Evolutionary conservation across 2,113 vertebrate genomes (phyloP).

Genomic region (Peucedramus taeniatus): DNA sequence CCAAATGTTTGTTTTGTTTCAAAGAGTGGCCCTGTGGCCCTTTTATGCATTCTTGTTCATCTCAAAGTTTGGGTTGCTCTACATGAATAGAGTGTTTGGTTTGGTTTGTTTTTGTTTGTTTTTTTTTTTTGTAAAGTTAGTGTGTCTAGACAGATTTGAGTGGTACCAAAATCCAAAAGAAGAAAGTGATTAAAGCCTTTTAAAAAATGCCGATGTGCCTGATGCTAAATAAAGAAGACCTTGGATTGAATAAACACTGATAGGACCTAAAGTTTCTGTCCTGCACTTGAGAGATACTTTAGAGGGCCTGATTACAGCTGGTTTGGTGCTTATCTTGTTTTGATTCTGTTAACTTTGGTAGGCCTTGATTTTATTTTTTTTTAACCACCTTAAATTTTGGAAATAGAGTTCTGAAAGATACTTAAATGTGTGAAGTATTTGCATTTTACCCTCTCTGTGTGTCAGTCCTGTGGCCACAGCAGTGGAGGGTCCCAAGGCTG

Average conservation of each 20-base stretch:
- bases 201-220: not conserved
- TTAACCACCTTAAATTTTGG: not conserved
- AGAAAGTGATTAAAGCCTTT: not conserved
- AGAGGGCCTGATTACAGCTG: not conserved
- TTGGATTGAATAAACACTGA: not conserved
- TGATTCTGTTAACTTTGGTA: not conserved
- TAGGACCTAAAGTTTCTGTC: not conserved
- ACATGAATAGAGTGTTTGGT: not conserved
- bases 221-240: not conserved
- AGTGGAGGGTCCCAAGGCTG: not conserved
- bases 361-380: not conserved
- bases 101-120: not conserved
- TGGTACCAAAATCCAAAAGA: not conserved
- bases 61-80: not conserved
- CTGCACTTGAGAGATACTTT: not conserved
- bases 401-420: not conserved
- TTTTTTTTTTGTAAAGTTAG: not conserved
- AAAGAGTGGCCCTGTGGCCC: not conserved
- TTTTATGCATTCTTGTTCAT: not conserved
- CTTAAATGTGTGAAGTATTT: not conserved
- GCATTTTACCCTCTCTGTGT: not conserved
- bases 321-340: not conserved
- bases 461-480: not conserved
- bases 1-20: not conserved
- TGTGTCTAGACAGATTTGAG: not conserved